phyloP scores from a whole-genome alignment of 2,113 vertebrate species.

The Micronisus gabar region DNA sequence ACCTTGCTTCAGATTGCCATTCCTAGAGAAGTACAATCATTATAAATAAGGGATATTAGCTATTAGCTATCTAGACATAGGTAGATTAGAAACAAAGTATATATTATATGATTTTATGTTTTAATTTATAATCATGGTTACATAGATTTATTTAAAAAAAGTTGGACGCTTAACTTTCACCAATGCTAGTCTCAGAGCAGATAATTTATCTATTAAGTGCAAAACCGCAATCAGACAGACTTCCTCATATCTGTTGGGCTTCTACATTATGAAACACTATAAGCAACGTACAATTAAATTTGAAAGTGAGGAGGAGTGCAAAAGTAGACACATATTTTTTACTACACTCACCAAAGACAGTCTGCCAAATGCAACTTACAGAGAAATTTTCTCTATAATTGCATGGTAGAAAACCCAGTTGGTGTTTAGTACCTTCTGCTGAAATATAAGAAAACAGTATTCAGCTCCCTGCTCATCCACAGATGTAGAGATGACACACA shows the following conservation, averaged over 20 bases:
- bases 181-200: not conserved
- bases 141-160: not conserved
- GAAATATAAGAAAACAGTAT: not conserved
- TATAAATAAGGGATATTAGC: not conserved
- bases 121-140: not conserved
- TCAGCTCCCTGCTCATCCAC: not conserved
- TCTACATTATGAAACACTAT: not conserved
- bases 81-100: not conserved
- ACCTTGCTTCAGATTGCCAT: not conserved
- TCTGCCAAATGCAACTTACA: not conserved
- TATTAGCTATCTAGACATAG: not conserved
- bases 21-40: conserved; percentile 23
- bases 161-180: not conserved
- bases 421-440: not conserved
- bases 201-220: not conserved
- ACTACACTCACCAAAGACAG: not conserved
- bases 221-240: not conserved
- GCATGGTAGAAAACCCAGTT: not conserved
- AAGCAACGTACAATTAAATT: not conserved
- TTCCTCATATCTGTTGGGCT: not conserved
- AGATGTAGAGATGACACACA: not conserved
- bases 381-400: not conserved
- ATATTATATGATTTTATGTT: not conserved
- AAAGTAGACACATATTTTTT: not conserved
- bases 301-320: not conserved